Conservation (phyloP, 2,113 vertebrate species). For the Strigops habroptila region DNA sequence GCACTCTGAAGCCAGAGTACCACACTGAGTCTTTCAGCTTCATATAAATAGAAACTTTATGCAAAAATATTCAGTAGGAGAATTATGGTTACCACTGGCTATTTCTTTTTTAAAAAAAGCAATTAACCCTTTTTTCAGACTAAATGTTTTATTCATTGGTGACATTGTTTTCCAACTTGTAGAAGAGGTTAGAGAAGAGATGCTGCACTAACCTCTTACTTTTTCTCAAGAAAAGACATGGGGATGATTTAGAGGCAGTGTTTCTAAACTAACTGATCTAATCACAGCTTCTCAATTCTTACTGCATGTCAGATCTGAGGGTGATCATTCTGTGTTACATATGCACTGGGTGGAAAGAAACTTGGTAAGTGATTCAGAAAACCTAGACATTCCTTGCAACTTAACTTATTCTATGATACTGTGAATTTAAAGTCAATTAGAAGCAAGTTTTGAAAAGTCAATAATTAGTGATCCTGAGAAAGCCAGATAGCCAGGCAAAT, state of each 20-base stretch:
- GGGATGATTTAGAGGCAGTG: background rate
- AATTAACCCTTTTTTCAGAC: background rate
- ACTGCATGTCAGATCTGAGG: background rate
- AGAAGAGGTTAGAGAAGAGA: background rate
- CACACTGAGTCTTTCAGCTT: background rate
- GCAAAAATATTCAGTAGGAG: background rate
- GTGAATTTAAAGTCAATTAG: slow-evolving; percentile 1
- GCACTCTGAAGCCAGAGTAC: too few relatives aligned
- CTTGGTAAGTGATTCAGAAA: background rate
- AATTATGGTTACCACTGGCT: background rate
- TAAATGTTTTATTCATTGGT: background rate
- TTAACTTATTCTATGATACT: background rate
- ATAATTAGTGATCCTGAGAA: background rate
- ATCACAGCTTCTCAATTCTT: background rate
- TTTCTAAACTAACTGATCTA: background rate
- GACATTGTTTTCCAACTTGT: background rate
- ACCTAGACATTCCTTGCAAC: background rate
- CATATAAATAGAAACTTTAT: background rate
- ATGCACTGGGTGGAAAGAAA: background rate
- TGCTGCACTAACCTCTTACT: background rate
- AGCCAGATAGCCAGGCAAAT: background rate
- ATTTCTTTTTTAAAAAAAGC: background rate
- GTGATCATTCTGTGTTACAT: background rate
- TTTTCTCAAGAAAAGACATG: background rate
- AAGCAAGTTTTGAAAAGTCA: background rate